Base-by-base conservation (phyloP, 2,797 vertebrate species). In the Argyrosomus regius region DNA sequence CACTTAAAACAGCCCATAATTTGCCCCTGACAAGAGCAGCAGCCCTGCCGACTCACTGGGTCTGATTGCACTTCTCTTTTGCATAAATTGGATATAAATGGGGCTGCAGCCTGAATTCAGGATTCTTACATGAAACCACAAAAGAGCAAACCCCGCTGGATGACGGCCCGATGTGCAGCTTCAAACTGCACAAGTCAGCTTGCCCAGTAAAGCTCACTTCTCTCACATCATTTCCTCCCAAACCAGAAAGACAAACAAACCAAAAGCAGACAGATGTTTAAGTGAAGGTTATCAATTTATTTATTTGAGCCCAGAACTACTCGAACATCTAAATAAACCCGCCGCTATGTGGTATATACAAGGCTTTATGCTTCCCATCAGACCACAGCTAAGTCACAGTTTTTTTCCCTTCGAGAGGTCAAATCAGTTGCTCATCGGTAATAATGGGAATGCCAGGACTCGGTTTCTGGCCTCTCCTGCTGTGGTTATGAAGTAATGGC, bases 401-500 rank as follows among this genome's bases (percentile, higher is more conserved):
- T 75, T 48, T 70, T 20, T 20, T 2, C 46, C 17, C 35, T 39
- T 68, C 13, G 1, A 46, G 69, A 75, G 81, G 80, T 83, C 70
- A 82, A 75, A 80, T 70, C 65, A 69, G 81, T 83, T 41, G 3
- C 68, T 87, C 72, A 87, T 46, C 82, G 80, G 81, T 80, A 78
- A 82, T 89, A 89, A 93, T 85, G 85, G 58, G 75, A 90, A 84
- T 41, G 83, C 74, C 81, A 87, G 78, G 77, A 54, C 72, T 61
- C n/a, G 68, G 73, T 88, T 86, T 86, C 80, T 83, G 83, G 82
- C 72, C 56, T 54, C 14, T 26, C 39, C 70, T 63, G 16, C 81
- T 77, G 87, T 20, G 82, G 89, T 87, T 87, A 89, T 89, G 87
- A 91, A 84, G 89, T 91, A 84, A 94, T 90, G 85, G 75, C 80